phyloP scores from a whole-genome alignment of 2,888 invertebrate genomes.

The Eulithis testata region DNA sequence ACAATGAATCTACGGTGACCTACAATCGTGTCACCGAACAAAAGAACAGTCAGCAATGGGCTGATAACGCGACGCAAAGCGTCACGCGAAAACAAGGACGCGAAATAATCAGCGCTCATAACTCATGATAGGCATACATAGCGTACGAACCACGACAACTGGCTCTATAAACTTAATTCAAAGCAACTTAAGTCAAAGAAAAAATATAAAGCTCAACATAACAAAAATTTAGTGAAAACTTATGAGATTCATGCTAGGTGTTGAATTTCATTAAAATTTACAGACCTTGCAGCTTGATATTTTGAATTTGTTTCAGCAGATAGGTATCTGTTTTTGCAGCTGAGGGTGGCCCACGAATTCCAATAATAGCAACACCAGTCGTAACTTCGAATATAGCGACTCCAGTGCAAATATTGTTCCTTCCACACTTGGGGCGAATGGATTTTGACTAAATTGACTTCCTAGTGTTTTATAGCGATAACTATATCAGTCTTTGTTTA shows the following conservation, averaged over 20 bases:
- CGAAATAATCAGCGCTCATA: slow-evolving; percentile 61
- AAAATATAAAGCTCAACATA: neutral
- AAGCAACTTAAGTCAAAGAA: neutral
- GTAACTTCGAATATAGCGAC: slow-evolving; percentile 62
- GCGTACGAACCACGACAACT: slow-evolving; percentile 26
- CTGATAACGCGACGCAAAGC: slow-evolving; percentile 57
- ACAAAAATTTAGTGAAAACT: neutral
- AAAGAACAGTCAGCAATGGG: slow-evolving; percentile 44
- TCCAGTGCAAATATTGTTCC: slow-evolving; percentile 69
- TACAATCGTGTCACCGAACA: slow-evolving; percentile 41
- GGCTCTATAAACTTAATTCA: slow-evolving; percentile 11
- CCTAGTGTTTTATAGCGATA: slow-evolving; percentile 44
- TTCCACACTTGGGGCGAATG: slow-evolving; percentile 60
- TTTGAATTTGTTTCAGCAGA: slow-evolving; percentile 11
- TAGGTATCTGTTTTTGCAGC: slow-evolving; percentile 43
- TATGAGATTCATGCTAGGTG: neutral
- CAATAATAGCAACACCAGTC: slow-evolving; percentile 66
- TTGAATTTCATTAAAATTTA: neutral
- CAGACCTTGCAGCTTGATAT: neutral
- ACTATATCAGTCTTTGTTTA: neutral
- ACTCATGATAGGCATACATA: slow-evolving; percentile 52
- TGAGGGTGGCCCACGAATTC: slow-evolving; percentile 55
- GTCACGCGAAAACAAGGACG: slow-evolving; percentile 61
- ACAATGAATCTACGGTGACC: slow-evolving; percentile 34
- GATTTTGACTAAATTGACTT: slow-evolving; percentile 66